These are phyloP conservation scores for Tenrec ecaudatus DNA, from an alignment of 2,113 vertebrate species.

Conservation along the genomic window DNA sequence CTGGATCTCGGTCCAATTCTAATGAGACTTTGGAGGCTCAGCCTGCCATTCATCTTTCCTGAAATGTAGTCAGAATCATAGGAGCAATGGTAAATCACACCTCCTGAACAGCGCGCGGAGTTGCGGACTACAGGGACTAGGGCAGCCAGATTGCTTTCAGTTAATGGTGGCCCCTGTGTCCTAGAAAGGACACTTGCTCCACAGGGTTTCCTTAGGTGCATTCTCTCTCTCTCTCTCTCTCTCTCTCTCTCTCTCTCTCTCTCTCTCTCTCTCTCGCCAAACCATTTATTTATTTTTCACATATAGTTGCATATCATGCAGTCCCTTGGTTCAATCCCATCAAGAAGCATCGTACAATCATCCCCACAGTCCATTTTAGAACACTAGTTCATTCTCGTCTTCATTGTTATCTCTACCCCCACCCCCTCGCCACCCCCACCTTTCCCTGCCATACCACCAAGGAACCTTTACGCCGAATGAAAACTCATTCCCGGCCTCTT, in stretches of 20 bases:
- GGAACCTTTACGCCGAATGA: neutral
- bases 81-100: neutral
- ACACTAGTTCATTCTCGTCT: no score
- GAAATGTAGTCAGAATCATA: neutral
- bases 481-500: neutral
- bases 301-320: no score
- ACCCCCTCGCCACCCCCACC: no score
- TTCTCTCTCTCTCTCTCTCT: neutral
- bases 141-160: neutral
- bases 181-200: neutral
- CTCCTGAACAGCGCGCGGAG: neutral
- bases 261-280: no score
- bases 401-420: no score
- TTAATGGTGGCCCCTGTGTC: neutral
- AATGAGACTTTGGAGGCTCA: neutral
- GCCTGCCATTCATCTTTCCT: neutral
- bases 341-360: no score
- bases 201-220: neutral
- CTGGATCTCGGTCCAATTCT: neutral
- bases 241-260: no score
- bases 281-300: no score
- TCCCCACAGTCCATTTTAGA: no score
- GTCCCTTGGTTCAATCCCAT: no score
- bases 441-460: no score
- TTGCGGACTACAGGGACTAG: neutral